phyloP scores from a whole-genome alignment of 2,113 vertebrate species.

The Pseudopipra pipra region DNA sequence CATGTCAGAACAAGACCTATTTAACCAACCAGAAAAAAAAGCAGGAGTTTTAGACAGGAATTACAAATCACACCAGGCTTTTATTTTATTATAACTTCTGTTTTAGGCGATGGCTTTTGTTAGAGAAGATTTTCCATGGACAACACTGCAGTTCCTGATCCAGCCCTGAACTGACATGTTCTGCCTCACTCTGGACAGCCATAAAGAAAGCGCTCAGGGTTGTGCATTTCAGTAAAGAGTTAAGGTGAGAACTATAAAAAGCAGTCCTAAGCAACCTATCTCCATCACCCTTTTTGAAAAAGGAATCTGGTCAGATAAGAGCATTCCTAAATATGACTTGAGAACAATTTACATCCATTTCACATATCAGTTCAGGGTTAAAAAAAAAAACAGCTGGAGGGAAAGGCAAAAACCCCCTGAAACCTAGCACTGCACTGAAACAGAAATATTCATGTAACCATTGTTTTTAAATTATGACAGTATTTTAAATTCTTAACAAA shows the following conservation, averaged over 20 bases:
- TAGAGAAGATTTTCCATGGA: not conserved
- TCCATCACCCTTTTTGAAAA: not conserved
- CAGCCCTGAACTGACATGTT: not conserved
- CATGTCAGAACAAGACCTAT: not conserved
- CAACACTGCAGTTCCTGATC: not conserved
- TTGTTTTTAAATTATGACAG: not conserved
- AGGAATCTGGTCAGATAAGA: not conserved
- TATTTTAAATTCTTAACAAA: not conserved
- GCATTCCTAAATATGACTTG: not conserved
- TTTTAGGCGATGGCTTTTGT: not conserved
- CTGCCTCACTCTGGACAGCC: not conserved
- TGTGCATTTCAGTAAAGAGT: not conserved
- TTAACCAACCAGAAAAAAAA: not conserved
- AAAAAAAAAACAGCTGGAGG: not conserved
- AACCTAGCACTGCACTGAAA: not conserved
- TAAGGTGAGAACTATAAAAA: not conserved
- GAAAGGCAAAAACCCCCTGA: not conserved
- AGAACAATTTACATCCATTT: not conserved
- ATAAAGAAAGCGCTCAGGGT: accelerated
- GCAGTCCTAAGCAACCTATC: not conserved
- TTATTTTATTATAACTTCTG: not conserved
- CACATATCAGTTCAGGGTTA: not conserved
- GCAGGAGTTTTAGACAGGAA: not conserved
- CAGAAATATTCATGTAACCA: not conserved
- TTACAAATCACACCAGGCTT: not conserved